Conservation (phyloP, 2,888 invertebrate species). For the Pilophorus perplexus region DNA sequence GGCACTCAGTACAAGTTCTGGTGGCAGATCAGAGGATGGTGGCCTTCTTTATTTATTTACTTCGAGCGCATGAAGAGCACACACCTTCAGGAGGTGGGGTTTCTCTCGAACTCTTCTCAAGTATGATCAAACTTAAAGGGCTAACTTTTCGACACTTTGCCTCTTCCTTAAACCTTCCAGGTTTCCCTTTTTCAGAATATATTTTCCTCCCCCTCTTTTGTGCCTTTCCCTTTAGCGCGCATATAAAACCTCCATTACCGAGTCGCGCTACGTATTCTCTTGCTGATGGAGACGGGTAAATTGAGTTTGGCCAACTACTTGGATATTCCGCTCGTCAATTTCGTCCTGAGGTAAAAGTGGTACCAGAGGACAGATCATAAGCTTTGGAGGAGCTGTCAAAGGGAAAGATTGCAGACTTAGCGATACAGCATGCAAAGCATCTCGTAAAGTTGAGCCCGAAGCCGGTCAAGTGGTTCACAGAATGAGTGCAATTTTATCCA, state of each 20-base stretch:
- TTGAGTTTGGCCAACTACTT: conserved; percentile 36
- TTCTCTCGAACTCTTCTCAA: conserved; percentile 10
- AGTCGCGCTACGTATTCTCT: not conserved
- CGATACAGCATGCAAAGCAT: not conserved
- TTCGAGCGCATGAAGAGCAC: conserved; percentile 20
- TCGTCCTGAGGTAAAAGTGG: conserved; percentile 18
- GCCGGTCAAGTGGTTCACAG: not conserved
- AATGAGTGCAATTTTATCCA: too few species aligned
- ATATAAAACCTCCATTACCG: conserved; percentile 35
- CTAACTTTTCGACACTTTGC: conserved; percentile 35
- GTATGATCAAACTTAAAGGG: conserved; percentile 34
- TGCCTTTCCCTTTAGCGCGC: conserved; percentile 27
- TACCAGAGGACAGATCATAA: not conserved
- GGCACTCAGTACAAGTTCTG: conserved; percentile 24
- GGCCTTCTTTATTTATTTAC: conserved; percentile 32
- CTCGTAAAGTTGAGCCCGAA: not conserved
- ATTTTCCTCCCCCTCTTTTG: not conserved
- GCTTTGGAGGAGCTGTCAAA: not conserved
- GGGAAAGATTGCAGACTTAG: too few species aligned
- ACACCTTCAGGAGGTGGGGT: too few species aligned
- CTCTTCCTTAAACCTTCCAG: too few species aligned
- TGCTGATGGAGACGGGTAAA: conserved; percentile 18
- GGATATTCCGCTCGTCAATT: conserved; percentile 35
- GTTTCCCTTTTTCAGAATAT: too few species aligned
- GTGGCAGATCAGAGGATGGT: not conserved